Evolutionary conservation across 2,113 vertebrate genomes (phyloP).

Genomic region (Ochotona princeps): DNA sequence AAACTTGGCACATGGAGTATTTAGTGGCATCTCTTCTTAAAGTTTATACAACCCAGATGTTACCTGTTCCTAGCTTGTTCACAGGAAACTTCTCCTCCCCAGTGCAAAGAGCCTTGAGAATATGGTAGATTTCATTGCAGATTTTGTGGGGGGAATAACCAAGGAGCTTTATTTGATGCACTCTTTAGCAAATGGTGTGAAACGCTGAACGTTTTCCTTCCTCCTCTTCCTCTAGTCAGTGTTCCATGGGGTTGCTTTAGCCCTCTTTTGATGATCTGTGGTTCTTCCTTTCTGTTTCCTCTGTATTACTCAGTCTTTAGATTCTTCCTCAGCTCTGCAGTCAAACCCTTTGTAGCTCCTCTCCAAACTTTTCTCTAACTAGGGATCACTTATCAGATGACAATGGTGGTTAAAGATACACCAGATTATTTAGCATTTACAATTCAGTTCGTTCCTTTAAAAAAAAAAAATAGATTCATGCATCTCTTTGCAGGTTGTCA

Average conservation of each 20-base stretch:
- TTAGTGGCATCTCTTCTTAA: slow-evolving; percentile 52
- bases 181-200: neutral
- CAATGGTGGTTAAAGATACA: neutral
- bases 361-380: neutral
- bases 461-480: slow-evolving; percentile 7
- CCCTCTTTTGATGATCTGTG: neutral
- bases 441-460: neutral
- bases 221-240: too few relatives aligned
- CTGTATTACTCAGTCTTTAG: neutral
- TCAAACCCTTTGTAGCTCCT: neutral
- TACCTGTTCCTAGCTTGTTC: neutral
- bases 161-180: neutral
- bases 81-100: neutral
- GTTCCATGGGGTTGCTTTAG: neutral
- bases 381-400: neutral
- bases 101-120: neutral
- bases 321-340: slow-evolving; percentile 29
- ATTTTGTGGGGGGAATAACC: neutral
- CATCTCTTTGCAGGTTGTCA: neutral
- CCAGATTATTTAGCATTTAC: neutral
- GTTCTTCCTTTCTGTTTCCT: neutral
- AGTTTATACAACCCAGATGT: slow-evolving; percentile 58
- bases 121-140: neutral
- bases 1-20: slow-evolving; percentile 32
- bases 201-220: neutral